Percentiles rank a stretch among this genome's conserved stretches.
These are phyloP conservation scores for Holcopasites calliopsidis DNA, from an alignment of 1,140 invertebrate genomes.

Conservation along the genomic window DNA sequence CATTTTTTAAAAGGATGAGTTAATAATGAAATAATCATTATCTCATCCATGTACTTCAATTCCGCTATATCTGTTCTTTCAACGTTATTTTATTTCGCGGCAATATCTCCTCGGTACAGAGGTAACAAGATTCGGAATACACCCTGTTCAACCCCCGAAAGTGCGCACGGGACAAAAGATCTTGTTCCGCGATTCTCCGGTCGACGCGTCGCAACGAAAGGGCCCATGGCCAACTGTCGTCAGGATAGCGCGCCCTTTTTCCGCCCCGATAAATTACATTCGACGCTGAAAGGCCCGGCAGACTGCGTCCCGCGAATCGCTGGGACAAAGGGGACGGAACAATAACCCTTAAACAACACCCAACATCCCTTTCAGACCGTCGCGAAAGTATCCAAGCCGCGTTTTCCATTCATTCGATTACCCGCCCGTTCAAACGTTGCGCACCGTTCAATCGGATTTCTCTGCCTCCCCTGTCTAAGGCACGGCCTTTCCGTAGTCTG, in stretches of 20 bases:
- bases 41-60: too few relatives aligned
- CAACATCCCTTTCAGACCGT: constrained; percentile 28
- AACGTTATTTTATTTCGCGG: too few relatives aligned
- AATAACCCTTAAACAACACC: constrained; percentile 43
- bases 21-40: too few relatives aligned
- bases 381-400: constrained; percentile 18
- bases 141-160: not conserved
- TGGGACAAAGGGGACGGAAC: constrained; percentile 26
- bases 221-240: not conserved
- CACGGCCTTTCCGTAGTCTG: not conserved
- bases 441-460: not conserved
- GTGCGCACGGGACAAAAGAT: not conserved
- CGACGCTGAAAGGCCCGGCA: not conserved
- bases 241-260: constrained; percentile 13
- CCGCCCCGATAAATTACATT: constrained; percentile 36
- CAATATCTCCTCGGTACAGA: not conserved
- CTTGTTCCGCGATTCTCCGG: not conserved
- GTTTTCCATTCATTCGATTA: constrained; percentile 42
- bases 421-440: constrained; percentile 9
- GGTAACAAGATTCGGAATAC: too few relatives aligned
- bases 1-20: too few relatives aligned
- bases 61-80: too few relatives aligned
- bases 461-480: not conserved
- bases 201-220: not conserved
- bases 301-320: not conserved